Conservation (phyloP, 2,888 invertebrate species). For the Leptinotarsa tumamoca region DNA sequence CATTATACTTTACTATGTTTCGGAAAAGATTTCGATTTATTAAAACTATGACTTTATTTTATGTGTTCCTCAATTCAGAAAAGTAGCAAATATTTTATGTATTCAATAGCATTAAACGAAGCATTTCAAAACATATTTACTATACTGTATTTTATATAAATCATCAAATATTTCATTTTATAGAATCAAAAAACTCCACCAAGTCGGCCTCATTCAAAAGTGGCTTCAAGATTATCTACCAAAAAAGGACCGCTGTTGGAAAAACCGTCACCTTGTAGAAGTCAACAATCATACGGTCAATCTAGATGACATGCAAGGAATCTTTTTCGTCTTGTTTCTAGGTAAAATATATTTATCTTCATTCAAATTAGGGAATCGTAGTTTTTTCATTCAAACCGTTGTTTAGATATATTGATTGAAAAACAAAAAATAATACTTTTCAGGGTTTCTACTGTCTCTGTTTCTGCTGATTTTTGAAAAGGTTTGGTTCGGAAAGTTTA, state of each 20-base stretch:
- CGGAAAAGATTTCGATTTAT: too few relatives aligned
- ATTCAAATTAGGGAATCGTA: too few relatives aligned
- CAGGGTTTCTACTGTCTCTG: constrained; percentile 68
- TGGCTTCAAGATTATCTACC: constrained; percentile 86
- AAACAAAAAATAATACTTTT: constrained; percentile 47
- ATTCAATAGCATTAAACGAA: too few relatives aligned
- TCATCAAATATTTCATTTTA: constrained; percentile 26
- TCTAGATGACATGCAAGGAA: constrained; percentile 92
- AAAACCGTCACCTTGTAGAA: constrained; percentile 72
- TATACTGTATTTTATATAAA: not conserved
- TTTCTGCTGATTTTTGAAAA: constrained; percentile 68
- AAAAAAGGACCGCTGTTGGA: constrained; percentile 83
- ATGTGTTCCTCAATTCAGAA: too few relatives aligned
- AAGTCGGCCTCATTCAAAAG: constrained; percentile 85
- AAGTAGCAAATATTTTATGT: too few relatives aligned
- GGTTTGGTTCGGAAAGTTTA: constrained; percentile 64
- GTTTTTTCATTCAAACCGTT: too few relatives aligned
- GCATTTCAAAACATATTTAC: not conserved
- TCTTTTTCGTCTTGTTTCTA: constrained; percentile 85
- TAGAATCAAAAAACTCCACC: constrained; percentile 84
- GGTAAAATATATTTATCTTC: constrained; percentile 68
- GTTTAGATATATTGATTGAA: not conserved
- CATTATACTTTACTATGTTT: too few relatives aligned
- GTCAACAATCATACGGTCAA: constrained; percentile 91
- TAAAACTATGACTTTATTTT: too few relatives aligned